These are phyloP conservation scores for Ethmia dodecea DNA, from an alignment of 2,888 invertebrate genomes.

Conservation along the genomic window DNA sequence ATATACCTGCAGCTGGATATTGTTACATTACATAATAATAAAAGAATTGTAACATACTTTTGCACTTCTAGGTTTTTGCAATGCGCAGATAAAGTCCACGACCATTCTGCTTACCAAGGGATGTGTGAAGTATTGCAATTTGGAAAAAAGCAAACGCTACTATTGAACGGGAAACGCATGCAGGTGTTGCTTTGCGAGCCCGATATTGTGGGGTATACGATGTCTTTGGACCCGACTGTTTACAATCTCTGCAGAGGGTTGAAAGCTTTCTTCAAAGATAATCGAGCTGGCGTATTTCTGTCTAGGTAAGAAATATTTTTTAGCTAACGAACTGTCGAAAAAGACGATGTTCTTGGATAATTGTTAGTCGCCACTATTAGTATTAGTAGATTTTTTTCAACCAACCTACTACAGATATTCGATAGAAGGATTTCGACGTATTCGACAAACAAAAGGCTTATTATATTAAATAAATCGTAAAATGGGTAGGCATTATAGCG, in stretches of 20 bases:
- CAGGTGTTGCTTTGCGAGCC: conserved; percentile 61
- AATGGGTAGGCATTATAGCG: too few relatives aligned
- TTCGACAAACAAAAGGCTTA: too few relatives aligned
- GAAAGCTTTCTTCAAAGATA: conserved; percentile 72
- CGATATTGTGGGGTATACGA: conserved; percentile 66
- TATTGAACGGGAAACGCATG: conserved; percentile 60
- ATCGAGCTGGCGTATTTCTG: conserved; percentile 70
- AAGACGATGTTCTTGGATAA: too few relatives aligned
- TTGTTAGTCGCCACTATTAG: too few relatives aligned
- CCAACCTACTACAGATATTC: too few relatives aligned
- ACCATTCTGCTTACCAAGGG: conserved; percentile 65
- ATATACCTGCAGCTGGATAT: too few relatives aligned
- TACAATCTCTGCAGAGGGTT: conserved; percentile 74
- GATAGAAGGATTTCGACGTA: too few relatives aligned
- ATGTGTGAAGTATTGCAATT: conserved; percentile 67
- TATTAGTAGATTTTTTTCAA: too few relatives aligned
- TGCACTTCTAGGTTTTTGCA: conserved; percentile 49
- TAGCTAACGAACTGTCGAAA: neutral
- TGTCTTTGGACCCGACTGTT: conserved; percentile 62
- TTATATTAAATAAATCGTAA: too few relatives aligned
- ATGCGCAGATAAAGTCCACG: conserved; percentile 61
- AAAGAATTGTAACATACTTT: too few relatives aligned
- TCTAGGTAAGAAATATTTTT: conserved; percentile 38
- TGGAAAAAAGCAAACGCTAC: conserved; percentile 58
- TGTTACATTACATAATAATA: too few relatives aligned